These are phyloP conservation scores for Coendou prehensilis DNA, from an alignment of 2,797 vertebrate genomes.

Conservation along the genomic window DNA sequence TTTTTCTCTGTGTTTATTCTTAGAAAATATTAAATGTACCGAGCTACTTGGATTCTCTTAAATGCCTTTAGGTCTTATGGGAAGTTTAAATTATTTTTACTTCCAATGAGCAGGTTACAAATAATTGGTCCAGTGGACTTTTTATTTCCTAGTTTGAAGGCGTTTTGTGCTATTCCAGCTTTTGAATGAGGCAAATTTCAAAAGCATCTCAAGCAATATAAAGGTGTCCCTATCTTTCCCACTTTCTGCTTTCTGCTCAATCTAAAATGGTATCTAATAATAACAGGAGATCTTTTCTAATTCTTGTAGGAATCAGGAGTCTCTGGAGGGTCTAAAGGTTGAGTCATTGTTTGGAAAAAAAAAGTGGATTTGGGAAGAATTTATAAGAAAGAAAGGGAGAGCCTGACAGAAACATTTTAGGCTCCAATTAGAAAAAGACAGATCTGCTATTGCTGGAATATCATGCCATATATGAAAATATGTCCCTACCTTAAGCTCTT, in stretches of 20 bases:
- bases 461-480: background rate
- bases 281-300: conserved; percentile 70
- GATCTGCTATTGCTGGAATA: conserved; percentile 53
- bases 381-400: conserved; percentile 46
- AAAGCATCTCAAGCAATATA: conserved; percentile 65
- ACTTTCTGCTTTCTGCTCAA: conserved; percentile 50
- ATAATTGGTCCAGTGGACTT: conserved; percentile 70
- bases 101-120: conserved; percentile 61
- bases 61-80: conserved; percentile 63
- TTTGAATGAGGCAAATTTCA: conserved; percentile 69
- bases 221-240: conserved; percentile 27
- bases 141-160: conserved; percentile 67
- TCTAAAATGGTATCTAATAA: conserved; percentile 66
- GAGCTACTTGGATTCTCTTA: conserved; percentile 66
- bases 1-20: conserved; percentile 74
- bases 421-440: conserved; percentile 53
- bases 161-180: conserved; percentile 2
- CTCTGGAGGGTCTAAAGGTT: conserved; percentile 54
- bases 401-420: conserved; percentile 54
- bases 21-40: conserved; percentile 72
- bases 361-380: conserved; percentile 58
- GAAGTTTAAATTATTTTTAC: conserved; percentile 65
- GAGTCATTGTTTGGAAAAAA: conserved; percentile 62
- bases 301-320: conserved; percentile 71
- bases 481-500: conserved; percentile 27